Base-by-base conservation (phyloP, 2,797 vertebrate genomes). In the Rallus crepitans region DNA sequence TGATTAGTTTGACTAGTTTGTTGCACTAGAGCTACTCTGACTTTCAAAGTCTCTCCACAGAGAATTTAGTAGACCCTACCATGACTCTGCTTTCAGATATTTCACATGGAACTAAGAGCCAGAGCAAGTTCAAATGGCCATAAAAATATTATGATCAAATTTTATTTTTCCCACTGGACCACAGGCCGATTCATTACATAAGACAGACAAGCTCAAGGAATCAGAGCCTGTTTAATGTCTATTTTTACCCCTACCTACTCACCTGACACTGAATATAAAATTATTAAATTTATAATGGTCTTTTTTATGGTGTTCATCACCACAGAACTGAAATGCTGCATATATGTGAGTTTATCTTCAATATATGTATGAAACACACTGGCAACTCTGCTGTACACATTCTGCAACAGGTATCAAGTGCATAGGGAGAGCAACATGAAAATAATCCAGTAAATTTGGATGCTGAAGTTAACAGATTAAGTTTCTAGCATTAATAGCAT, bases 1-100 rank as follows among this genome's bases (percentile, higher is more conserved):
- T 94, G 70, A 87, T 92, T 89, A 93, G 45, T 94, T 91, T 88
- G 76, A 82, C 63, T 66, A 61, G 57, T 75, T 89, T 76, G 35
- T 69, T 82, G 68, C 30, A 63, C 55, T 30, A 86, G 65, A 79
- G 31, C 61, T 88, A n/a, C 50, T 91, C 72, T 87, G 86, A 94
- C 68, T 90, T 94, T 89, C 63, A 73, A 82, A 93, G 42, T 61
- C 30, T 82, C 7, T 56, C 81, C 25, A 60, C 15, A 73, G 77
- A 94, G 88, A 92, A 77, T 25, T 77, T n/a, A 39, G 35, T 48
- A 89, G 90, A 72, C 60, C 64, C 35, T 79, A 19, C 40, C 56
- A 76, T 35, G 31, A 59, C 15, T 80, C 57, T 86, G 7, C 72
- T 95, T 63, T 82, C 61, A 76, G 52, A 61, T 87, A 90, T 79